These are phyloP conservation scores for Rhagoletis zephyria DNA, from an alignment of 1,140 invertebrate genomes.

Conservation along the genomic window DNA sequence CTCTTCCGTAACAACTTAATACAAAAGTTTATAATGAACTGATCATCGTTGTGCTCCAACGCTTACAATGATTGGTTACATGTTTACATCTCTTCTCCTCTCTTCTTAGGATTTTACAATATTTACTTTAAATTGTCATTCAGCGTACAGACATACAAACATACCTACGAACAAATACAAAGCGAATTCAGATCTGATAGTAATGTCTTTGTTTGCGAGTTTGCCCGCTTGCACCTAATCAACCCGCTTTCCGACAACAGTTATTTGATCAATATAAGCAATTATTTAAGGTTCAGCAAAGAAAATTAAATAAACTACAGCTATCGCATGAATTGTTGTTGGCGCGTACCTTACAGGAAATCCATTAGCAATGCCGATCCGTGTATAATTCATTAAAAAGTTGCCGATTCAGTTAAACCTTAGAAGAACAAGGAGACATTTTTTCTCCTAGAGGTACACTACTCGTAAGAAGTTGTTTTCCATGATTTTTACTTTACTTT, in stretches of 20 bases:
- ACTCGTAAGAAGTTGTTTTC: too few species aligned
- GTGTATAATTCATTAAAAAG: too few species aligned
- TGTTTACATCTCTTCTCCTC: neutral
- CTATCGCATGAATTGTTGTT: neutral
- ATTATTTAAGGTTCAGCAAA: neutral
- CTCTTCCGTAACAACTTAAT: neutral
- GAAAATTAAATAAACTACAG: neutral
- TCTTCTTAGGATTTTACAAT: too few species aligned
- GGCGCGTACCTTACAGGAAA: too few species aligned
- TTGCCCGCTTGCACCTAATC: neutral
- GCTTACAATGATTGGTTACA: neutral
- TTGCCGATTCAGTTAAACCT: too few species aligned
- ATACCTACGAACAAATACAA: neutral
- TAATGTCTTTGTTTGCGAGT: neutral
- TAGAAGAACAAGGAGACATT: too few species aligned
- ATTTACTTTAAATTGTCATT: neutral
- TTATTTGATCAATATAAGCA: neutral
- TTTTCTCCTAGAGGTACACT: too few species aligned
- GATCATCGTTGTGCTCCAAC: neutral
- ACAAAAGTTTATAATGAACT: neutral
- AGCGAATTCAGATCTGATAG: neutral
- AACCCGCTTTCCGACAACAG: conserved; percentile 9
- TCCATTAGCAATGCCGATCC: too few species aligned
- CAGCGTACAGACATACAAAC: too few species aligned
- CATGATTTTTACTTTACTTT: too few species aligned